Evolutionary conservation across 2,113 vertebrate genomes (phyloP).

Genomic region (Orycteropus afer): DNA sequence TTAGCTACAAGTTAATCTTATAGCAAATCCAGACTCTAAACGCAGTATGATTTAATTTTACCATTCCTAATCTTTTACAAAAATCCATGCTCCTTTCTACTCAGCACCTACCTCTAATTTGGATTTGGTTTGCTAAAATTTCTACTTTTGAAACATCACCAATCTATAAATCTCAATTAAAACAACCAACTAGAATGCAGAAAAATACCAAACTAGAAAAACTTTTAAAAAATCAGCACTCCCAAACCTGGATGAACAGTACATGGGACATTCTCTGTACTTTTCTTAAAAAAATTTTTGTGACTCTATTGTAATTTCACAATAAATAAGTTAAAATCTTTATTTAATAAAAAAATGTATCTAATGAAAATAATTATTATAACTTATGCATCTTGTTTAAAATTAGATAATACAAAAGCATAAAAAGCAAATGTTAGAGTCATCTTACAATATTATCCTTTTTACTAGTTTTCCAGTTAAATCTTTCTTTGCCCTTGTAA

Average conservation of each 20-base stretch:
- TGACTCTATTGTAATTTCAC: neutral
- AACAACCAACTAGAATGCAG: neutral
- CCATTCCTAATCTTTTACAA: neutral
- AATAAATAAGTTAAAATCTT: neutral
- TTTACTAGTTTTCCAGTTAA: constrained; percentile 34
- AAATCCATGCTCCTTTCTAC: neutral
- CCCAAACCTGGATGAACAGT: neutral
- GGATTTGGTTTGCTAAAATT: constrained; percentile 37
- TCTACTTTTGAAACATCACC: constrained; percentile 43
- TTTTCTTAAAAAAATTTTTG: neutral
- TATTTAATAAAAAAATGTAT: neutral
- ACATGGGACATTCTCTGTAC: neutral
- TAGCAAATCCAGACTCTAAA: neutral
- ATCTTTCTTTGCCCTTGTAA: neutral
- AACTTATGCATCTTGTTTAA: constrained; percentile 19
- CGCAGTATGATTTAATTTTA: neutral
- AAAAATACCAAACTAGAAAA: constrained; percentile 47
- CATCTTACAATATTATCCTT: neutral
- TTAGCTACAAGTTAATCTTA: neutral
- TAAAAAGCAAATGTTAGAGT: neutral
- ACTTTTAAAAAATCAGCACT: neutral
- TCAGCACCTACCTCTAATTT: neutral
- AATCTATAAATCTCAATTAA: neutral
- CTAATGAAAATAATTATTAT: constrained; percentile 4
- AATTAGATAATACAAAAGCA: constrained; percentile 11